Evolutionary conservation across 2,113 vertebrate species (phyloP).

Genomic region (Neolamprologus cancellatus): DNA sequence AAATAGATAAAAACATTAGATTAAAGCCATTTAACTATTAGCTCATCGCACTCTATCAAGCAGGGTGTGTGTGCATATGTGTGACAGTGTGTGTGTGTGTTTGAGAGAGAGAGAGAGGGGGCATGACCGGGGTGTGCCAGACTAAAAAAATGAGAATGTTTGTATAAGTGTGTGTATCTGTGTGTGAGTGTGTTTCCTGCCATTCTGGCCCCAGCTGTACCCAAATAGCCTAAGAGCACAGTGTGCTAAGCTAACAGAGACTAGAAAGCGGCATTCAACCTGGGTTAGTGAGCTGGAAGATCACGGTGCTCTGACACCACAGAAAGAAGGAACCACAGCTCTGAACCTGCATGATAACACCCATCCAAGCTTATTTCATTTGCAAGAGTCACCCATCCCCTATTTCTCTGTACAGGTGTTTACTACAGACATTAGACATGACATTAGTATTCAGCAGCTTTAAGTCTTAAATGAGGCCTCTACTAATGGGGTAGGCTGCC

Average conservation of each 20-base stretch:
- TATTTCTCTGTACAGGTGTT: neutral
- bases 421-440: neutral
- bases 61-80: neutral
- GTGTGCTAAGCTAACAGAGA: constrained; percentile 50
- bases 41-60: neutral
- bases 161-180: constrained; percentile 30
- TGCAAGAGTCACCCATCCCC: neutral
- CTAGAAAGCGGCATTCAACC: constrained; percentile 34
- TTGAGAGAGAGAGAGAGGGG: neutral
- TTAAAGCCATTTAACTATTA: neutral
- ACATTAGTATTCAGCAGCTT: neutral
- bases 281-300: constrained; percentile 34
- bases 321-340: neutral
- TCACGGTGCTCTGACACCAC: neutral
- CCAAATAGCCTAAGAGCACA: constrained; percentile 53
- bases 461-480: neutral
- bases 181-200: constrained; percentile 40
- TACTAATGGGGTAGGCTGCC: neutral
- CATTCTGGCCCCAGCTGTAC: constrained; percentile 50
- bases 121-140: neutral
- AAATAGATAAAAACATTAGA: neutral
- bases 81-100: neutral
- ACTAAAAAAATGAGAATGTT: neutral
- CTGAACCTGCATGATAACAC: neutral
- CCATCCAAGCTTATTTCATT: neutral